These are phyloP conservation scores for Drepanosiphum platanoidis DNA, from an alignment of 2,888 invertebrate species.

Conservation along the genomic window DNA sequence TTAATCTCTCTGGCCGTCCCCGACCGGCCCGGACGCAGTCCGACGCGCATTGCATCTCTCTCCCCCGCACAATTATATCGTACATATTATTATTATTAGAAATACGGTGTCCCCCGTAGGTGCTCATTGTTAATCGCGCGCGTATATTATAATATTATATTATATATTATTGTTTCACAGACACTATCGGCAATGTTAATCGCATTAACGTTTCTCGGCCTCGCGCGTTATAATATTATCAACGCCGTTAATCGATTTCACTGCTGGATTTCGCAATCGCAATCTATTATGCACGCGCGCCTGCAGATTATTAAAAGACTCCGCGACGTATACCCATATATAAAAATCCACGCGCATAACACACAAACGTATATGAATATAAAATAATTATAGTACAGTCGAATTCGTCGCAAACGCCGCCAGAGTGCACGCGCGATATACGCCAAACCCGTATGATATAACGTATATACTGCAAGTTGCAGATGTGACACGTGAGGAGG, in stretches of 20 bases:
- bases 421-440: background rate
- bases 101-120: conserved; percentile 36
- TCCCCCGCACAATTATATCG: conserved; percentile 27
- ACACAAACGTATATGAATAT: too few species aligned
- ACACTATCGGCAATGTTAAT: conserved; percentile 43
- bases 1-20: background rate
- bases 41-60: background rate
- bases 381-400: too few species aligned
- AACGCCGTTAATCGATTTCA: conserved; percentile 49
- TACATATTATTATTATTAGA: too few species aligned
- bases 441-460: background rate
- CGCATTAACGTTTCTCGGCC: background rate
- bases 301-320: background rate
- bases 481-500: background rate
- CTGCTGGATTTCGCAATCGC: conserved; percentile 51
- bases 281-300: background rate
- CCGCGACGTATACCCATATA: background rate
- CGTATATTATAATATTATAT: too few species aligned
- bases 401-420: background rate
- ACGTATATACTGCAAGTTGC: too few species aligned
- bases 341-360: background rate
- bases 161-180: conserved; percentile 1
- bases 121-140: conserved; percentile 39
- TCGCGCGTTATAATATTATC: too few species aligned
- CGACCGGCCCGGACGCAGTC: background rate